Percentiles rank a stretch among this genome's conserved stretches.
Conservation (phyloP, 2,797 vertebrate species). For the Corythornis leucogaster region DNA sequence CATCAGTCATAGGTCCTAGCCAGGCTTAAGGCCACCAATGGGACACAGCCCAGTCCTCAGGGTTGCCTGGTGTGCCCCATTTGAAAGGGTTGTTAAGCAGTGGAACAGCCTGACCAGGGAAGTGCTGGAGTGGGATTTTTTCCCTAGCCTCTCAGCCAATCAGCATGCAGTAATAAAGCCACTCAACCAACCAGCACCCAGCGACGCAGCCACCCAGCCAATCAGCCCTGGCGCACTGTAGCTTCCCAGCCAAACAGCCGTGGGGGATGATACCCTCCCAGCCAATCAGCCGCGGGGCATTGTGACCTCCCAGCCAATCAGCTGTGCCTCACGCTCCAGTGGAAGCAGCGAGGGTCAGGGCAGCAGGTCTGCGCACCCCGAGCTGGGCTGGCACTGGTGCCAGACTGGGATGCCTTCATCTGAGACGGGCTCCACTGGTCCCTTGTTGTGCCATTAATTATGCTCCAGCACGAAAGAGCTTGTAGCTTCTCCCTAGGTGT, state of each 20-base stretch:
- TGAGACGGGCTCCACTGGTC: fast-evolving
- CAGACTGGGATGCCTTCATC: fast-evolving
- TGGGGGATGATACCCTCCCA: not conserved
- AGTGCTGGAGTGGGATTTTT: too few species aligned
- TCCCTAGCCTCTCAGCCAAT: not conserved
- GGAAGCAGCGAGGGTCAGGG: too few species aligned
- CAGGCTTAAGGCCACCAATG: not conserved
- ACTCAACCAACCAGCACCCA: not conserved
- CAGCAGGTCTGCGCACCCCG: not conserved
- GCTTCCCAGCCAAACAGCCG: not conserved
- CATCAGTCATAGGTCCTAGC: not conserved
- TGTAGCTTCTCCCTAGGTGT: not conserved
- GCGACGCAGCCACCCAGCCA: not conserved
- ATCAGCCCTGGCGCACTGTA: not conserved
- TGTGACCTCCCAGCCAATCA: not conserved
- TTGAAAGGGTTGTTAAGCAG: too few species aligned
- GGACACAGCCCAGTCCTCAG: not conserved
- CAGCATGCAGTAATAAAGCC: not conserved
- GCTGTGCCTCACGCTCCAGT: not conserved
- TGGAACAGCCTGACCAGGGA: too few species aligned
- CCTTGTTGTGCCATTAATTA: fast-evolving
- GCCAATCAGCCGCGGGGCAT: not conserved
- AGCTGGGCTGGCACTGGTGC: fast-evolving
- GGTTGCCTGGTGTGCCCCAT: not conserved
- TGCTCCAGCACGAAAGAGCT: fast-evolving